Base-by-base conservation (phyloP, 1,140 invertebrate species). In the Solenopsis fugax region DNA sequence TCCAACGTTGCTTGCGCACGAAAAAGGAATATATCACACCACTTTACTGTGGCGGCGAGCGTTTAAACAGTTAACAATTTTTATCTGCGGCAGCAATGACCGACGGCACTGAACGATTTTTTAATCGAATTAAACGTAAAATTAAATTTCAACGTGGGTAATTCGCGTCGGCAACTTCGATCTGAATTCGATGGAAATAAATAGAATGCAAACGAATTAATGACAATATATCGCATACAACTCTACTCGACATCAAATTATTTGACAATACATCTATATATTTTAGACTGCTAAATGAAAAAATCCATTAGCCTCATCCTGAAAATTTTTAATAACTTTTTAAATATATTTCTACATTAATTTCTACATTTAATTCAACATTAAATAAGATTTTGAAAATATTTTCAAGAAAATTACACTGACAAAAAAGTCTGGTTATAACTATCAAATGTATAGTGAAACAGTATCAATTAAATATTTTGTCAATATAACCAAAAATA, bases 51-150 rank as follows among this genome's bases (percentile, higher is more conserved):
- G 6, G 65, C 65, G 37, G 48, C 34, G 64, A 37, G 52, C 52
- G 67, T 58, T 84, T 73, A 84, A 84, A 73, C 54, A 41, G 69
- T 50, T 45, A 73, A 73, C 72, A 50, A 84, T 84, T 84, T 73
- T 73, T 50, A 48, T 62, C 41, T 48, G 41, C 41, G 80, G 13
- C 52, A 10, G 2, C 69, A 21, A 56, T 56, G 78, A 71, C 56
- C 41, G 67, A 48, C 65, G 62, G 45, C 52, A 45, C 67, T 45
- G 50, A 72, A 56, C 50, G 78, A 72, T 21, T 82, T 41, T 82
- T 60, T 73, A 13, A 82, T 72, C 67, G 67, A 82, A 60, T 73
- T 58, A 72, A 73, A 48, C 41, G 41, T 71, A 56, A 69, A 69
- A 69, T 69, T 69, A 69, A 69, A 71, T 72, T 73, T 73, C 54